A percentile compares a stretch with the other conserved stretches of the same genome.
These are phyloP conservation scores for Nebria brevicollis DNA, from an alignment of 2,888 invertebrate species.

Conservation along the genomic window DNA sequence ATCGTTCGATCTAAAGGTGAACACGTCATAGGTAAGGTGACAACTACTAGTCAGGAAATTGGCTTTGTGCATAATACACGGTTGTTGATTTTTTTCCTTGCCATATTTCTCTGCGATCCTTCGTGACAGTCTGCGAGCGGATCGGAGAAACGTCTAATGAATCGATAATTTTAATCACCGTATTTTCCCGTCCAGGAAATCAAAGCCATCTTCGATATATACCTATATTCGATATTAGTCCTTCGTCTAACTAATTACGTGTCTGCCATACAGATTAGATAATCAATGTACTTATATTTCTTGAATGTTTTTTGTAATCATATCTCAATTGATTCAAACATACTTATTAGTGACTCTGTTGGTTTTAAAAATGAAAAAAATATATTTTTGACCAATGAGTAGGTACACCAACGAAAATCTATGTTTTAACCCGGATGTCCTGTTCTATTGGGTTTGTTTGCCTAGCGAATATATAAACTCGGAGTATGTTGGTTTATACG, in stretches of 20 bases:
- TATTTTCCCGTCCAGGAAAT: conserved; percentile 13
- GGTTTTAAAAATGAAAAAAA: too few relatives aligned
- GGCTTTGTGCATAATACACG: conserved; percentile 1
- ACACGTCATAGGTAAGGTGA: conserved; percentile 9
- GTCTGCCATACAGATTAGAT: background rate
- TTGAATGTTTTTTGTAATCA: too few relatives aligned
- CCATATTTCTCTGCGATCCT: background rate
- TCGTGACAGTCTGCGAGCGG: background rate
- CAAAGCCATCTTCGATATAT: conserved; percentile 8
- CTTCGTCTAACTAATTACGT: conserved; percentile 5
- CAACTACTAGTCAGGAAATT: conserved; percentile 16
- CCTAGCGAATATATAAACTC: conserved; percentile 31
- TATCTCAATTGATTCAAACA: too few relatives aligned
- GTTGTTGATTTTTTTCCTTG: background rate
- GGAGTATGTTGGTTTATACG: conserved; percentile 18
- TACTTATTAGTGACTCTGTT: too few relatives aligned
- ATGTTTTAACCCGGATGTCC: conserved; percentile 12
- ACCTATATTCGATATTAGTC: background rate
- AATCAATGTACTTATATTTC: background rate
- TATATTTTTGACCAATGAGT: background rate
- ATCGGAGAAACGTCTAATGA: conserved; percentile 4
- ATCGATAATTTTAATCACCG: conserved; percentile 20
- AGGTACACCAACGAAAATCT: background rate
- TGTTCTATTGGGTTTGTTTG: conserved; percentile 5
- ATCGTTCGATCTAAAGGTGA: conserved; percentile 1